These are phyloP conservation scores for Formica selysi DNA, from an alignment of 1,140 invertebrate genomes.

Conservation along the genomic window DNA sequence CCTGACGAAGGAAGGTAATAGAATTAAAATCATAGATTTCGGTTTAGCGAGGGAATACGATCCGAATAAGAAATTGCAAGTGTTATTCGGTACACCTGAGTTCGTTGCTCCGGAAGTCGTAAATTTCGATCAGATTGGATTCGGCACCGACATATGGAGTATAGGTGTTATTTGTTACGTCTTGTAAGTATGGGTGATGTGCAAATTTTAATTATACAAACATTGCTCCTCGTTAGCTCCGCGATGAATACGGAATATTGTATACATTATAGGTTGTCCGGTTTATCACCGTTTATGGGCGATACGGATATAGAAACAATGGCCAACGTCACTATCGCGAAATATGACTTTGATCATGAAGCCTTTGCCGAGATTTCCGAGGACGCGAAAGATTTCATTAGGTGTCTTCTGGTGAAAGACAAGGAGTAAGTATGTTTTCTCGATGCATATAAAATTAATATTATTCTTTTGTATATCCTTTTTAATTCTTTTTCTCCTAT, in stretches of 20 bases:
- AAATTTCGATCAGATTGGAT: constrained; percentile 98
- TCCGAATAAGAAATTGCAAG: constrained; percentile 95
- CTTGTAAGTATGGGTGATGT: constrained; percentile 91
- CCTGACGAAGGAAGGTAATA: constrained; percentile 96
- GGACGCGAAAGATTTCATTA: constrained; percentile 97
- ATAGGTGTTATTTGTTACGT: constrained; percentile 99
- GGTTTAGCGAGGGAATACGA: constrained; percentile 97
- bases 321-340: constrained; percentile 97
- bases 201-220: background rate
- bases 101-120: constrained; percentile 99
- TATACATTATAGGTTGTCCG: constrained; percentile 92
- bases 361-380: constrained; percentile 96
- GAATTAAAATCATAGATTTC: constrained; percentile 99
- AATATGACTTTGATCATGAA: constrained; percentile 98
- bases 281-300: constrained; percentile 99
- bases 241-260: background rate
- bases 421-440: constrained; percentile 91
- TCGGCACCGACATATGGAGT: constrained; percentile 99
- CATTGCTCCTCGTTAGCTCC: background rate
- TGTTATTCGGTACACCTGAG: constrained; percentile 99
- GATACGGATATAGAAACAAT: constrained; percentile 98
- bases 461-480: constrained; percentile 74
- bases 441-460: background rate
- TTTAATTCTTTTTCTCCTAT: constrained; percentile 6
- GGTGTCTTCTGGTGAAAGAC: constrained; percentile 95